A percentile compares a stretch with the other conserved stretches of the same genome.
phyloP scores from a whole-genome alignment of 1,140 invertebrate species.

The Drosophila kohkoa region DNA sequence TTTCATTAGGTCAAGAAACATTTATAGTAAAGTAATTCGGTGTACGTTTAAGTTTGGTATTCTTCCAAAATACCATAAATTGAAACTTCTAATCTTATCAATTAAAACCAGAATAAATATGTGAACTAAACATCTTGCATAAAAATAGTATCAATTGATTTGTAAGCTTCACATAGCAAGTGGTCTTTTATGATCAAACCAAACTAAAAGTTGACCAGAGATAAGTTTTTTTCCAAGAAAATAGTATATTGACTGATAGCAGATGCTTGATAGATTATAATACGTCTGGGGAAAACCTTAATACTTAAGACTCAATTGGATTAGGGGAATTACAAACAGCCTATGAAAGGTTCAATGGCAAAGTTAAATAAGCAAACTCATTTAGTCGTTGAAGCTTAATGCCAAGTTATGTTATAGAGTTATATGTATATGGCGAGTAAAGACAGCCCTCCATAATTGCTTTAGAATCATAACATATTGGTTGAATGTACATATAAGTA shows the following conservation, averaged over 20 bases:
- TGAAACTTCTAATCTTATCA: slow-evolving; percentile 2
- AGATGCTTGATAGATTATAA: background rate
- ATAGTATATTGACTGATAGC: background rate
- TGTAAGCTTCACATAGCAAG: background rate
- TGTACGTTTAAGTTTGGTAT: background rate
- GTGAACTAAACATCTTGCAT: background rate
- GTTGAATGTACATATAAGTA: background rate
- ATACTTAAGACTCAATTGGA: background rate
- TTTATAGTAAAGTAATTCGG: background rate
- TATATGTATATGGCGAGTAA: background rate
- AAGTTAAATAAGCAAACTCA: no score
- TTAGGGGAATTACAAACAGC: background rate
- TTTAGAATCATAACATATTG: background rate
- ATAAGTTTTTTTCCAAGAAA: background rate
- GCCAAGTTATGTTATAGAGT: no score
- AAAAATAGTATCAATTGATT: background rate
- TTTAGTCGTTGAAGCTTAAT: background rate
- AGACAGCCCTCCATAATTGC: background rate
- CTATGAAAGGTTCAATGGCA: no score
- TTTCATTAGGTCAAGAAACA: slow-evolving; percentile 32
- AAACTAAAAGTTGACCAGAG: background rate
- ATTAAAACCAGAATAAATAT: background rate
- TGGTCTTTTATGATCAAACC: background rate
- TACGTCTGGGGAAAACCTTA: background rate
- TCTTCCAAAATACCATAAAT: background rate